Evolutionary conservation across 2,888 invertebrate species (phyloP).

Genomic region (Ernsta delagoae): DNA sequence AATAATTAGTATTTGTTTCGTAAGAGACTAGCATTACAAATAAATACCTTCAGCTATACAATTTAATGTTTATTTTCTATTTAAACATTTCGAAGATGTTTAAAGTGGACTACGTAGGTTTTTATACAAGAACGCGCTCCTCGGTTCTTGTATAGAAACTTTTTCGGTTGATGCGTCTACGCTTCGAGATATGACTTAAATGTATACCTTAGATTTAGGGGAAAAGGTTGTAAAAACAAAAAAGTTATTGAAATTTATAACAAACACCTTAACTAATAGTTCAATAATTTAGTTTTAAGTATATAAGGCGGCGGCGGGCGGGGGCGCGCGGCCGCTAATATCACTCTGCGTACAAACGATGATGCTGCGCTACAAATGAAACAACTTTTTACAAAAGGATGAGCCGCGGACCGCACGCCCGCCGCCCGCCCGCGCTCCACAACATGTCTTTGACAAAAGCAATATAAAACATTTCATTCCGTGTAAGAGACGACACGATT

Average conservation of each 20-base stretch:
- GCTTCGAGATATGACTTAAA: constrained; percentile 83
- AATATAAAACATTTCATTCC: constrained; percentile 84
- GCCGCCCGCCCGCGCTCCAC: constrained; percentile 53
- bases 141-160: constrained; percentile 72
- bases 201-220: constrained; percentile 82
- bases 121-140: constrained; percentile 67
- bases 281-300: constrained; percentile 79
- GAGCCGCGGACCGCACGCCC: constrained; percentile 50
- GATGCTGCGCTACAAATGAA: constrained; percentile 64
- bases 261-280: constrained; percentile 84
- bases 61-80: constrained; percentile 81
- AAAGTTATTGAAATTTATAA: constrained; percentile 84
- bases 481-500: constrained; percentile 82
- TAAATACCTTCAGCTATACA: constrained; percentile 85
- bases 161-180: constrained; percentile 75
- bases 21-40: constrained; percentile 85
- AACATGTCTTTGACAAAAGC: constrained; percentile 75
- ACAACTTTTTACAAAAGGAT: constrained; percentile 74
- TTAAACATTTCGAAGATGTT: constrained; percentile 82
- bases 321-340: constrained; percentile 49
- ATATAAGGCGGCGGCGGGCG: constrained; percentile 49
- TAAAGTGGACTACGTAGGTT: constrained; percentile 79
- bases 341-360: constrained; percentile 52
- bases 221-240: constrained; percentile 83
- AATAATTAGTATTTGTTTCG: constrained; percentile 85